These are phyloP conservation scores for Sebastes kiyomatsui DNA, from an alignment of 2,797 vertebrate species.

Conservation along the genomic window DNA sequence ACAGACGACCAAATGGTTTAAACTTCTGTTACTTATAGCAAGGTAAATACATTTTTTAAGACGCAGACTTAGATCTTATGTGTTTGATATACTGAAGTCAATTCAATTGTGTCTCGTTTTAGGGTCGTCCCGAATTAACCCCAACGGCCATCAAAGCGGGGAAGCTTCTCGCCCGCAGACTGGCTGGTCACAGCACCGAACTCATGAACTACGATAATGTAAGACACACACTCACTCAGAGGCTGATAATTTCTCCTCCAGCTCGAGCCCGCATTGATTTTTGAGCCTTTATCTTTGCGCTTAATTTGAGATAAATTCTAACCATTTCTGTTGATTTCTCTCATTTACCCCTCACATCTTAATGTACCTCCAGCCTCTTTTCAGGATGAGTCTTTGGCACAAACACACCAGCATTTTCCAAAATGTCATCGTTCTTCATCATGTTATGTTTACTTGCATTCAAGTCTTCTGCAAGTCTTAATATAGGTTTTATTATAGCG, in stretches of 20 bases:
- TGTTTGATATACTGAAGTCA: neutral
- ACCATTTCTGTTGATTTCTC: conserved; percentile 1
- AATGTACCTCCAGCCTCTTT: neutral
- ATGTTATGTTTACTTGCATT: neutral
- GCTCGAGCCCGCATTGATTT: neutral
- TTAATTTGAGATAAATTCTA: conserved; percentile 12
- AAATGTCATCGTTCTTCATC: conserved; percentile 29
- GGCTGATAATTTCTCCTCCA: neutral
- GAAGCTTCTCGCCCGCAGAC: conserved; percentile 89
- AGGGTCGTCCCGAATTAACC: conserved; percentile 95
- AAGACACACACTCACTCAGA: conserved; percentile 67
- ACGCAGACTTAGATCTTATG: neutral
- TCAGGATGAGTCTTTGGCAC: conserved; percentile 15
- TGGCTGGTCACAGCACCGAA: conserved; percentile 81
- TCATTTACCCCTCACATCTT: neutral
- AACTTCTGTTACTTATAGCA: neutral
- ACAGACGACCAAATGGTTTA: neutral
- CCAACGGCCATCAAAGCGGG: conserved; percentile 93
- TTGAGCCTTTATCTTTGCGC: conserved; percentile 3
- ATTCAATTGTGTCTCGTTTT: conserved; percentile 25
- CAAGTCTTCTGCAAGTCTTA: neutral
- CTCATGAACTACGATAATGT: conserved; percentile 94
- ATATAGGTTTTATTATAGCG: neutral
- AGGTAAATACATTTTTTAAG: neutral
- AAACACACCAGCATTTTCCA: conserved; percentile 25